Percentiles rank a stretch among this genome's conserved stretches.
phyloP scores from a whole-genome alignment of 2,888 invertebrate species.

The Dolichomitus sp. region DNA sequence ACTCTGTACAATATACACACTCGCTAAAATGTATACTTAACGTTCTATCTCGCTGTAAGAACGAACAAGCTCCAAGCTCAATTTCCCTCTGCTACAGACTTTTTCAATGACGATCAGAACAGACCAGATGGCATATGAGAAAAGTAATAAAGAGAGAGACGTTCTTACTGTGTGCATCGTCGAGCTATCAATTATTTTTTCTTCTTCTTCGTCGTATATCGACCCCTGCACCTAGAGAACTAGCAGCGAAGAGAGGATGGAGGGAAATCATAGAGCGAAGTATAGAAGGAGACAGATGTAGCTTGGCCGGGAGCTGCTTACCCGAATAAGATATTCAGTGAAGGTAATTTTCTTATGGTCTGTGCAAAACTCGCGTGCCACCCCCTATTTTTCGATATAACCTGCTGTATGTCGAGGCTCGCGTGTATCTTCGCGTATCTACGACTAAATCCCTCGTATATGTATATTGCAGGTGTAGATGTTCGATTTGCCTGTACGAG shows the following conservation, averaged over 20 bases:
- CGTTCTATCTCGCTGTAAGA: background rate
- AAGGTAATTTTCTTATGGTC: conserved; percentile 82
- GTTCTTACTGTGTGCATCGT: conserved; percentile 11
- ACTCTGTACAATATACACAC: background rate
- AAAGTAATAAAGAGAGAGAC: conserved; percentile 35
- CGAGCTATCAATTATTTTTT: conserved; percentile 60
- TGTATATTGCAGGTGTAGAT: background rate
- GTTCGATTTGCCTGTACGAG: conserved; percentile 32
- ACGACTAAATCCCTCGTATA: conserved; percentile 1
- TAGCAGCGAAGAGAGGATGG: conserved; percentile 7
- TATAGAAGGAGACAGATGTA: conserved; percentile 54
- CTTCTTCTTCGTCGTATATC: conserved; percentile 65
- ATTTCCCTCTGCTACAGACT: background rate
- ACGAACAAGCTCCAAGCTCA: background rate
- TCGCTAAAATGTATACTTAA: background rate
- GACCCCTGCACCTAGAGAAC: conserved; percentile 42
- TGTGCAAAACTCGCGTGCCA: conserved; percentile 54
- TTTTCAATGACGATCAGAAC: conserved; percentile 1
- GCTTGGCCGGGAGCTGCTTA: conserved; percentile 71
- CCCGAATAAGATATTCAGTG: conserved; percentile 79
- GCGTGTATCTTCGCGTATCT: conserved; percentile 25
- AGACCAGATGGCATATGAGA: conserved; percentile 15
- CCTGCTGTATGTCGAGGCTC: conserved; percentile 28
- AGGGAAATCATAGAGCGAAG: conserved; percentile 16
- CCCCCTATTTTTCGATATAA: conserved; percentile 61